Percentiles rank a stretch among this genome's conserved stretches.
Conservation (phyloP, 1,140 invertebrate species). For the Diabrotica undecimpunctata region DNA sequence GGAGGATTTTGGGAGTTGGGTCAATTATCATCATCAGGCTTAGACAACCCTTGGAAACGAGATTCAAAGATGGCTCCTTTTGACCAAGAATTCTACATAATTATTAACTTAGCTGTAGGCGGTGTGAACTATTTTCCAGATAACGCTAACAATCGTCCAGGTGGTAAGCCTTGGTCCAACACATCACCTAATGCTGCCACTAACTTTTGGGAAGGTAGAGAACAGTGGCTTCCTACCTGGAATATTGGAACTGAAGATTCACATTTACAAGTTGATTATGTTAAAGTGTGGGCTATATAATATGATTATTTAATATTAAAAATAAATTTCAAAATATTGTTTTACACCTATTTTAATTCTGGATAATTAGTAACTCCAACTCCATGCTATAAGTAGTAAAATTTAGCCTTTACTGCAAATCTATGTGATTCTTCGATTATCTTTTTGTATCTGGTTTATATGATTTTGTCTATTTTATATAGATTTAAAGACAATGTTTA, state of each 20-base stretch:
- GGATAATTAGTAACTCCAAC: too few relatives aligned
- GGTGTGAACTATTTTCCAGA: conserved; percentile 52
- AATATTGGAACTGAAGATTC: conserved; percentile 43
- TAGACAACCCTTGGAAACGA: conserved; percentile 46
- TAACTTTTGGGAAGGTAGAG: conserved; percentile 51
- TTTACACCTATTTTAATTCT: too few relatives aligned
- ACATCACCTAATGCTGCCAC: conserved; percentile 36
- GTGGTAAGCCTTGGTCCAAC: conserved; percentile 51
- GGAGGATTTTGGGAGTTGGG: conserved; percentile 36
- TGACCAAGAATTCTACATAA: conserved; percentile 62
- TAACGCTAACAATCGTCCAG: conserved; percentile 32
- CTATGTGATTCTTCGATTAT: too few relatives aligned
- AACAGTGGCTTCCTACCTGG: conserved; percentile 54
- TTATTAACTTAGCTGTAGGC: conserved; percentile 53
- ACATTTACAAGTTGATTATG: conserved; percentile 58
- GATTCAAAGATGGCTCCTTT: conserved; percentile 54
- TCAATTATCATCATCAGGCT: conserved; percentile 8
- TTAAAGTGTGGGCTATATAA: conserved; percentile 57
- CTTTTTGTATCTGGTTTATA: too few relatives aligned
- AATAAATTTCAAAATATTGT: too few relatives aligned
- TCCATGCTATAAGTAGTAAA: too few relatives aligned
- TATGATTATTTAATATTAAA: neutral
- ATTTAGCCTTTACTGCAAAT: too few relatives aligned
- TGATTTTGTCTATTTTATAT: too few relatives aligned
- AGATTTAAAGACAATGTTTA: too few relatives aligned